Evolutionary conservation across 2,113 vertebrate genomes (phyloP).

Genomic region (Calyptomena viridis): DNA sequence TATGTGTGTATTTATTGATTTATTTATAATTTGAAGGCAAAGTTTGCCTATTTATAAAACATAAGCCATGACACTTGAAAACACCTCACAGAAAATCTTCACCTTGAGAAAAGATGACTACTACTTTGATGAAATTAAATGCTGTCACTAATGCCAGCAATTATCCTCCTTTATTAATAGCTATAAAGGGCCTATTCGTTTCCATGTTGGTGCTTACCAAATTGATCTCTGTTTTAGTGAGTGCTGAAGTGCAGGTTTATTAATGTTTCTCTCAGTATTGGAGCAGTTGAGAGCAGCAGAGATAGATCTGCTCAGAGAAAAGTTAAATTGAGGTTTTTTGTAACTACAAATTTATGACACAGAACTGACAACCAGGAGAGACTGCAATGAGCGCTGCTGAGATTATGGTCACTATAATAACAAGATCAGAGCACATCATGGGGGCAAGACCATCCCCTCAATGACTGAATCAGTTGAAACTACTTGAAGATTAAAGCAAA

Average conservation of each 20-base stretch:
- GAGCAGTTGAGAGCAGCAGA: neutral
- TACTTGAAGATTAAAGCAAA: constrained; percentile 26
- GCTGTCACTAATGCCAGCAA: constrained; percentile 47
- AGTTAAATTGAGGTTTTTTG: neutral
- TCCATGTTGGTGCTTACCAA: constrained; percentile 49
- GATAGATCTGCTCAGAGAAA: neutral
- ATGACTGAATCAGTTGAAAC: neutral
- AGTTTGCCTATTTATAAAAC: constrained; percentile 28
- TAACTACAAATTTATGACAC: neutral
- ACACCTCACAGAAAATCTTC: constrained; percentile 22
- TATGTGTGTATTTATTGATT: neutral
- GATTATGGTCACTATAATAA: neutral
- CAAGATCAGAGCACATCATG: neutral
- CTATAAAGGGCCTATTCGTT: constrained; percentile 59
- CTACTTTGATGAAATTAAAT: constrained; percentile 55
- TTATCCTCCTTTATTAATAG: constrained; percentile 63
- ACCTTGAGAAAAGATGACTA: constrained; percentile 35
- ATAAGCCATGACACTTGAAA: neutral
- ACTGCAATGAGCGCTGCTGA: neutral
- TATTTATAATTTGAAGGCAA: neutral
- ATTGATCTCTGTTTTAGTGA: constrained; percentile 51
- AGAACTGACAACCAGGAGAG: neutral
- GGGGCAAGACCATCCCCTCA: neutral
- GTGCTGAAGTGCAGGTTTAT: constrained; percentile 33
- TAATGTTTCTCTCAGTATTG: neutral